Evolutionary conservation across 2,888 invertebrate genomes (phyloP), one percentile per base, ranked within the genome.

Genomic region (Plagodis dolabraria): DNA sequence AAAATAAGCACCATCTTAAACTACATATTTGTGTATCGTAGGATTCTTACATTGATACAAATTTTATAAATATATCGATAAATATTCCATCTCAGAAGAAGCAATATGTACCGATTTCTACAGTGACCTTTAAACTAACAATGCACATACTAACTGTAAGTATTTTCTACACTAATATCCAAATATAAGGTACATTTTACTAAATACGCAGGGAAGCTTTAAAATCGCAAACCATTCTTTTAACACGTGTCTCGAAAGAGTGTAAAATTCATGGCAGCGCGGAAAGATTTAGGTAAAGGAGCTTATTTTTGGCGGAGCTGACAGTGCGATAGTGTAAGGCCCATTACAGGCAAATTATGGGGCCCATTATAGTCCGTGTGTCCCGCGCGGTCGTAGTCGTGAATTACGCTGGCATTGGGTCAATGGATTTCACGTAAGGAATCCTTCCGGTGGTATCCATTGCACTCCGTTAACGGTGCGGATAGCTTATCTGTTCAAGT

Each of bases 321-420:
- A 90, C 91, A 91, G 86, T 80, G 87, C 89, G 90, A 91, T 91
- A 91, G 91, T 89, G 87, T 89, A 87, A 84, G 85, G 85, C 87
- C 89, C 90, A 90, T 89, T 90, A 90, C 86, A 89, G 85, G 87
- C 87, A 89, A 90, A 89, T 89, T 90, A 90, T 90, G 83, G 83
- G 80, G 58, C 83, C 88, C 87, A 89, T 90, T 90, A 89, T 88
- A 82, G 89, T 86, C 87, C 88, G 85, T 79, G 81, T 85, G 87
- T 87, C 90, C 85, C 84, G 84, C 81, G 80, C 80, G 79, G 82
- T 68, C 77, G 77, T 80, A 76, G 74, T 73, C 77, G 81, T 89
- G 89, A 89, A 86, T 88, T 89, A 89, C 86, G 75, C 77, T 77
- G 81, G 75, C 75, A 77, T 74, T 82, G 85, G 89, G 89, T 87